These are phyloP conservation scores for Eumerus sabulonum DNA, from an alignment of 2,888 invertebrate species.

Conservation along the genomic window DNA sequence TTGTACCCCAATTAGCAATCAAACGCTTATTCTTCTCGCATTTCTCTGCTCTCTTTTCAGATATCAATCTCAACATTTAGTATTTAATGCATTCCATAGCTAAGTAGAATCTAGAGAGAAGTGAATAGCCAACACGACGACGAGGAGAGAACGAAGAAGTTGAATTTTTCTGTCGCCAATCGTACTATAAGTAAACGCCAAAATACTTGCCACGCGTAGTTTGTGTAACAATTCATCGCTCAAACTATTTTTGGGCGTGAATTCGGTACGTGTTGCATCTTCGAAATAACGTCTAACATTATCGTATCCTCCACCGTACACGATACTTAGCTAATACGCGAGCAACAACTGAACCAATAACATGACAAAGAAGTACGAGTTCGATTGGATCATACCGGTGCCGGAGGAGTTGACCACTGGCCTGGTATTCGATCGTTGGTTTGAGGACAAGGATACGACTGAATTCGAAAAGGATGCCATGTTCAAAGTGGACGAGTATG, in stretches of 20 bases:
- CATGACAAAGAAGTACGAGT: slow-evolving; percentile 99
- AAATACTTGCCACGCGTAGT: slow-evolving; percentile 64
- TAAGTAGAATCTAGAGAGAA: slow-evolving; percentile 43
- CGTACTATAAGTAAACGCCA: slow-evolving; percentile 48
- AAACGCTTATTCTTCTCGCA: background rate
- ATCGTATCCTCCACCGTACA: background rate
- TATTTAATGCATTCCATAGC: slow-evolving; percentile 64
- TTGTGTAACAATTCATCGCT: slow-evolving; percentile 41
- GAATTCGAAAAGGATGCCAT: slow-evolving; percentile 92
- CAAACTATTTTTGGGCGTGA: slow-evolving; percentile 51
- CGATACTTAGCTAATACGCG: background rate
- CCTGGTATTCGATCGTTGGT: slow-evolving; percentile 97
- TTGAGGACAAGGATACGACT: slow-evolving; percentile 96
- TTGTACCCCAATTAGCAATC: slow-evolving; percentile 29
- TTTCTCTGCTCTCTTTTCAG: slow-evolving; percentile 31
- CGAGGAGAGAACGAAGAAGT: slow-evolving; percentile 4
- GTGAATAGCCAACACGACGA: background rate
- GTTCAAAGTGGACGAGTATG: slow-evolving; percentile 97
- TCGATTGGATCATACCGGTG: slow-evolving; percentile 98
- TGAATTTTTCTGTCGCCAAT: slow-evolving; percentile 24
- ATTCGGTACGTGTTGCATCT: slow-evolving; percentile 35
- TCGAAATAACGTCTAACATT: slow-evolving; percentile 53
- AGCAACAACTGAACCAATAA: slow-evolving; percentile 64
- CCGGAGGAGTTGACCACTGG: slow-evolving; percentile 90
- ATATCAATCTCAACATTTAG: slow-evolving; percentile 61